These are phyloP conservation scores for Teleogryllus oceanicus DNA, from an alignment of 2,888 invertebrate genomes.

Conservation along the genomic window DNA sequence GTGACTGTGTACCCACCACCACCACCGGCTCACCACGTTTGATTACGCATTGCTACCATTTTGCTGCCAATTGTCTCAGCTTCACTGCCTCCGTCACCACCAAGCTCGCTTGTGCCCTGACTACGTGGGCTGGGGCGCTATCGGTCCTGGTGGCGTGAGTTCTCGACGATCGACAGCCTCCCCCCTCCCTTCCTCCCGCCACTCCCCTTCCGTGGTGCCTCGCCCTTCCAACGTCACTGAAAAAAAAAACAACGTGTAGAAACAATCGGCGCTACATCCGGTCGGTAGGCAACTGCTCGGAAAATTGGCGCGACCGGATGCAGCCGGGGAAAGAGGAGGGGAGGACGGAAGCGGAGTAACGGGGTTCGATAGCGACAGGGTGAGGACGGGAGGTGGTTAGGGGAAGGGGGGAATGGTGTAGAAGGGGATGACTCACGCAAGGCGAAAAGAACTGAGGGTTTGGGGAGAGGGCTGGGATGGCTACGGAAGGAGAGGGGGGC, in stretches of 20 bases:
- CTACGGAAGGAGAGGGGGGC: too few species aligned
- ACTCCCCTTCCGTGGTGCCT: neutral
- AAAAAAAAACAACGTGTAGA: neutral
- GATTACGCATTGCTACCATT: too few species aligned
- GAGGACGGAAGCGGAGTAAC: neutral
- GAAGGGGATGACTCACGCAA: neutral
- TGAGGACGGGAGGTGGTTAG: neutral
- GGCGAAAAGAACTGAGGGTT: neutral
- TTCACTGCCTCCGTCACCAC: too few species aligned
- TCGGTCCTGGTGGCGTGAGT: neutral
- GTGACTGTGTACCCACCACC: too few species aligned
- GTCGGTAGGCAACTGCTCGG: neutral
- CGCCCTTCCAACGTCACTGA: neutral
- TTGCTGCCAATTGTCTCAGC: too few species aligned
- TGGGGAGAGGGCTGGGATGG: too few species aligned
- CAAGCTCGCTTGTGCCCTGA: too few species aligned
- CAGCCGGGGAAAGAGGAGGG: neutral
- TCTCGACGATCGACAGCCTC: neutral
- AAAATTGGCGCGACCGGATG: conserved; percentile 9
- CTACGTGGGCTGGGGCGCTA: neutral
- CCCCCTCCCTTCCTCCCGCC: neutral
- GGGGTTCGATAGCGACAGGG: neutral
- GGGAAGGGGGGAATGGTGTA: neutral
- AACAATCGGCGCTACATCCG: neutral
- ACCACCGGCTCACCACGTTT: too few species aligned